Base-by-base conservation (phyloP, 2,888 invertebrate genomes). In the Falcaria lacertinaria region DNA sequence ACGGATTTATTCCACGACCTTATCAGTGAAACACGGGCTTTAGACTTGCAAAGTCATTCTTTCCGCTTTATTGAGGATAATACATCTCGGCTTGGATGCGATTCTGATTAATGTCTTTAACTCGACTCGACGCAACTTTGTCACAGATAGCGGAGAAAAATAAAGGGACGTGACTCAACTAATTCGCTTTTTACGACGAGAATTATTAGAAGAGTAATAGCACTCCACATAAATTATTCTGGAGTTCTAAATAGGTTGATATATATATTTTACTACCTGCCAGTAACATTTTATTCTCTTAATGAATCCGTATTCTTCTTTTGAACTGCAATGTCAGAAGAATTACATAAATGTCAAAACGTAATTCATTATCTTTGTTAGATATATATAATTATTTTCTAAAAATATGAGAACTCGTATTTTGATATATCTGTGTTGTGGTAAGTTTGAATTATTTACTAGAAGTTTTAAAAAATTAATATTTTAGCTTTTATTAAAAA, bases 31-130 rank as follows among this genome's bases (percentile, higher is more conserved):
- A 89, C 88, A 88, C 84, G 86, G 78, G 80, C 80, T 85, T 85
- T 76, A 83, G 83, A 87, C 83, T 85, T 75, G 83, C 84, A 74
- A 83, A 87, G 72, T 89, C 87, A 88, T 89, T 87, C 82, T 83
- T 87, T 80, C 60, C 75, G 75, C 85, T 82, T 87, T 87, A 88
- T 86, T 85, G 84, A 71, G 87, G 84, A 87, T 87, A 87, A 88
- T 89, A 86, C 80, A 74, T 89, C 86, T 85, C 71, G 59, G 69
- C 78, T 70, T 49, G 74, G 80, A 74, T 81, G 77, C 78, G 76
- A 78, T 81, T 84, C 89, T 88, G 88, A 89, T 88, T 86, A 89
- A 89, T 88, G 88, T 74, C 71, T 73, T 69, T 68, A 73, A 79
- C 79, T 81, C 66, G 65, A 78, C 71, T 71, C 66, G 67, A 60